These are phyloP conservation scores for Ellobius talpinus DNA, from an alignment of 2,113 vertebrate genomes.

Conservation along the genomic window DNA sequence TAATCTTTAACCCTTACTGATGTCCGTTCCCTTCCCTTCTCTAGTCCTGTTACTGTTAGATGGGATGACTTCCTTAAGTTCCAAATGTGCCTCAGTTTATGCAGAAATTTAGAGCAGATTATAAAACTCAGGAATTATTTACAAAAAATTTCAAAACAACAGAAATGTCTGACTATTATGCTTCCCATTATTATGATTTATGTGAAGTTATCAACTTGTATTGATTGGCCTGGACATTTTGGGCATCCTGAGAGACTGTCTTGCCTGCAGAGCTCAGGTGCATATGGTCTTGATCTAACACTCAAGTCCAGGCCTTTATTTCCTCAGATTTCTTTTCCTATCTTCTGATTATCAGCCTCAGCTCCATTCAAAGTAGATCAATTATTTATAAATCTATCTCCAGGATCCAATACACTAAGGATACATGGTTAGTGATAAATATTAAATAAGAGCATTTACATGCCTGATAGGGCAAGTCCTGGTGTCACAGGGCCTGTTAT, in stretches of 20 bases:
- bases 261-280: neutral
- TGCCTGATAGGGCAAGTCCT: neutral
- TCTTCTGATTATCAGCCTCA: neutral
- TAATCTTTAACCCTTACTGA: neutral
- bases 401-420: neutral
- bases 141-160: neutral
- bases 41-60: neutral
- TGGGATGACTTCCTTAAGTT: neutral
- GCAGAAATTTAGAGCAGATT: neutral
- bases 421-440: neutral
- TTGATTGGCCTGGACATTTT: neutral
- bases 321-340: neutral
- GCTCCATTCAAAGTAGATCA: neutral
- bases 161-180: neutral
- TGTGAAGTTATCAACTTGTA: neutral
- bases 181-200: neutral
- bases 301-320: neutral
- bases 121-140: neutral
- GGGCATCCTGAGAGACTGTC: neutral
- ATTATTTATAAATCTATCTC: slow-evolving; percentile 33
- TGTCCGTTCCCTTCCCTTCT: neutral
- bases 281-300: neutral
- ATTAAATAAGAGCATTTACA: slow-evolving; percentile 20
- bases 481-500: neutral
- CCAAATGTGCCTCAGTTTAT: neutral